phyloP scores from a whole-genome alignment of 2,888 invertebrate genomes.

The Formica aserva region DNA sequence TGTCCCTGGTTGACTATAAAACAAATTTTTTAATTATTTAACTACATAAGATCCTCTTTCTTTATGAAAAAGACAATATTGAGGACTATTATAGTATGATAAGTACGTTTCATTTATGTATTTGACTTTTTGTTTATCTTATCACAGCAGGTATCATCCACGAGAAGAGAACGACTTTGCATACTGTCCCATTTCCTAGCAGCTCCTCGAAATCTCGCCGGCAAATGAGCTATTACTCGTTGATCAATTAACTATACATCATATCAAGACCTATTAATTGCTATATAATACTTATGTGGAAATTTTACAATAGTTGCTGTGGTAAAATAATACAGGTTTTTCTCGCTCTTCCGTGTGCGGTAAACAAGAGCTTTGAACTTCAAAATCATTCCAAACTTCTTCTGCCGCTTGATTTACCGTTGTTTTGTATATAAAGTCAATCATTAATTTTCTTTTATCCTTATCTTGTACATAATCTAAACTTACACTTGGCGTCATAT shows the following conservation, averaged over 20 bases:
- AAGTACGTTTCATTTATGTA: neutral
- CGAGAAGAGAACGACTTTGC: neutral
- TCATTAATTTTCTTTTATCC: conserved; percentile 13
- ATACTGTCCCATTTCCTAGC: conserved; percentile 15
- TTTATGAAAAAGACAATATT: neutral
- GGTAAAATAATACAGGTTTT: conserved; percentile 4
- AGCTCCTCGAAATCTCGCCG: conserved; percentile 10
- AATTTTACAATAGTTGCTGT: neutral
- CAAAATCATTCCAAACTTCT: conserved; percentile 4
- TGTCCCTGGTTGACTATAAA: neutral
- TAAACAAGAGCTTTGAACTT: neutral
- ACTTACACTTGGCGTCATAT: neutral
- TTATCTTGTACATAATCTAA: conserved; percentile 14
- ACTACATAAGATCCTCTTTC: neutral
- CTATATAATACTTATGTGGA: neutral
- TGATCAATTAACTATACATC: conserved; percentile 17
- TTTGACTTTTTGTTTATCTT: neutral
- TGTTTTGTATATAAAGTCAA: conserved; percentile 22
- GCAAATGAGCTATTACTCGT: conserved; percentile 6
- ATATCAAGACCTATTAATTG: neutral
- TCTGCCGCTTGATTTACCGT: neutral
- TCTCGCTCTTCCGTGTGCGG: neutral
- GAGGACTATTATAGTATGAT: too few species aligned
- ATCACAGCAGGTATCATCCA: neutral
- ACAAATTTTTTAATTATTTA: neutral